Percentiles rank a stretch among this genome's conserved stretches.
These are phyloP conservation scores for Lontra canadensis DNA, from an alignment of 2,113 vertebrate species.

Conservation along the genomic window DNA sequence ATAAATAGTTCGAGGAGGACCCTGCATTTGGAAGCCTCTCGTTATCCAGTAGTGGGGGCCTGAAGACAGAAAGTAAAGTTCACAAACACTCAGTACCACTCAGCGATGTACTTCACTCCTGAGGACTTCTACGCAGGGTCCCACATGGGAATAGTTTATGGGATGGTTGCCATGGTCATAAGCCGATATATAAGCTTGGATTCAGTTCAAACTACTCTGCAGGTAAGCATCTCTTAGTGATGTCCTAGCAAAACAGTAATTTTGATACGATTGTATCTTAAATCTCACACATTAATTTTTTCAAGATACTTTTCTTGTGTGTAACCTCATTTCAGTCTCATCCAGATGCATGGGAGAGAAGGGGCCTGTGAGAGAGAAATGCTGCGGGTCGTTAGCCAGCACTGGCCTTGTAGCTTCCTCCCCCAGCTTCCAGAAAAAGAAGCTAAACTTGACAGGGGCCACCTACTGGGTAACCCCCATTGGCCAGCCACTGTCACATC, in stretches of 20 bases:
- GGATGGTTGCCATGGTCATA: neutral
- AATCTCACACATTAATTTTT: neutral
- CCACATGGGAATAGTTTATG: neutral
- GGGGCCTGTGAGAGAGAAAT: neutral
- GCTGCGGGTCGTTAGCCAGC: neutral
- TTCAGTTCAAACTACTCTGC: neutral
- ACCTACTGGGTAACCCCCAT: neutral
- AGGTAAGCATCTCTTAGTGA: neutral
- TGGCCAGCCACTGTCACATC: neutral
- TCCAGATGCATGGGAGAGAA: neutral
- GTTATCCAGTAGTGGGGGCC: constrained; percentile 79
- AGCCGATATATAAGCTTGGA: neutral
- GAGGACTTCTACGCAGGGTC: neutral
- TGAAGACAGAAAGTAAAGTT: constrained; percentile 52
- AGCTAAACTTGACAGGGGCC: neutral
- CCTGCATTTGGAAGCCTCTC: constrained; percentile 78
- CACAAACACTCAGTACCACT: neutral
- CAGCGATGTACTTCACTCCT: neutral
- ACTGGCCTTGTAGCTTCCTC: neutral
- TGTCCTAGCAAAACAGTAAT: neutral
- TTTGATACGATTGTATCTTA: neutral
- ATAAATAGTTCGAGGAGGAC: constrained; percentile 68
- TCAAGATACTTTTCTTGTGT: neutral
- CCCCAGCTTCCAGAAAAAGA: neutral
- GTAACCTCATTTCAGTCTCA: neutral